Conservation (phyloP, 2,888 invertebrate genomes). For the Temnothorax rugatulus region DNA sequence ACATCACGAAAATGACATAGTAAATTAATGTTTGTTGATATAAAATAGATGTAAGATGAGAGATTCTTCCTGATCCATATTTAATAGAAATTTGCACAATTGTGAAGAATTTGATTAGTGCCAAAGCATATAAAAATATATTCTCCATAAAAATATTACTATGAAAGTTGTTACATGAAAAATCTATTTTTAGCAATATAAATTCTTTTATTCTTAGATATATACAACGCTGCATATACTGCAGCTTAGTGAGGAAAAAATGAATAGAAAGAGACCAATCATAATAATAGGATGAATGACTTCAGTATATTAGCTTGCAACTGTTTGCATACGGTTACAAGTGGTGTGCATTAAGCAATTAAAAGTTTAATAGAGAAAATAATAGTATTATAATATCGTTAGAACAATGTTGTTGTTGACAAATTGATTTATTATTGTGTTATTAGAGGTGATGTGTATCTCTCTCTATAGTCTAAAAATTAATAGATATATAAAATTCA, state of each 20-base stretch:
- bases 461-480: constrained; percentile 50
- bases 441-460: constrained; percentile 22
- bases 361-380: constrained; percentile 28
- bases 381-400: constrained; percentile 9
- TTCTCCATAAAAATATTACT: constrained; percentile 28
- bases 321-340: constrained; percentile 23
- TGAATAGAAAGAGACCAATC: constrained; percentile 13
- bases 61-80: constrained; percentile 36
- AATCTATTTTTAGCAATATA: constrained; percentile 37
- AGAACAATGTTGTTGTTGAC: background rate
- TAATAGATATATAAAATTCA: constrained; percentile 30
- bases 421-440: constrained; percentile 19
- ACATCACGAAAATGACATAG: constrained; percentile 61
- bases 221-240: constrained; percentile 30
- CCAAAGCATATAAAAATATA: constrained; percentile 23
- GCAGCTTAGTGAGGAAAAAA: background rate
- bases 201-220: constrained; percentile 23
- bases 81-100: constrained; percentile 14
- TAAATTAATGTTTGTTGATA: constrained; percentile 53
- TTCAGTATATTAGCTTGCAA: constrained; percentile 14
- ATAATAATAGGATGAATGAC: background rate
- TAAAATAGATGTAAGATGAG: constrained; percentile 31
- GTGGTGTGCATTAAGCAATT: constrained; percentile 5
- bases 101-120: constrained; percentile 30
- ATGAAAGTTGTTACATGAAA: constrained; percentile 25